Evolutionary conservation across 30 jellyfish, hydroid and myxozoan species (phyloP), one percentile per base, ranked within the genome.

Genomic region (Chrysaora quinquecirrha): DNA sequence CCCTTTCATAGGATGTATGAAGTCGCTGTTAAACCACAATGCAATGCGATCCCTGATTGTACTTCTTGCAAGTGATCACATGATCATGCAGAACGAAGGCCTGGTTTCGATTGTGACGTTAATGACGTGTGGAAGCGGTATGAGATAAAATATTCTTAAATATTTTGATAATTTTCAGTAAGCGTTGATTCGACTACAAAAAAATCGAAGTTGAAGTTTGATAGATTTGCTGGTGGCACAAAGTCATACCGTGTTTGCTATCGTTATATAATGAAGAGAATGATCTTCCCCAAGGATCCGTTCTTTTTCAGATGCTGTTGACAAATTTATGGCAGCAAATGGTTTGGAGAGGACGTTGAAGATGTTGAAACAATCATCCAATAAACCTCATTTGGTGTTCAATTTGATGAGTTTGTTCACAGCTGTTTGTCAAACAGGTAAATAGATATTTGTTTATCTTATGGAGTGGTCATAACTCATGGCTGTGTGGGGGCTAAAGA

Each of bases 41-140:
- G 93, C 72, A 23, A 70, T 82, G 86, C 72, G 21, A n/a, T 52
- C 86, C 11, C 34, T 82, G 47, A 25, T 82, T 58, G 86, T 50
- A 0, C 79, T 84, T 22, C 87, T 90, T 10, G 46, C 78, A 12
- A 84, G 96, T 50, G 98, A 91, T 38, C 96, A 91, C 73, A 30
- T 61, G 24, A 64, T 91, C 10, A 91, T 91, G 98, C 96, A 91
- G 73, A 91, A 86, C 69, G 98, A 91, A 35, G 98, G 92, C 16
- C 54, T 91, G 77, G 89, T 91, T 66, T 95, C 96, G 30, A 76
- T 91, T 2, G 77, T 85, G 18, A 86, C 87, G 28, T 24, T 86
- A 19, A 76, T 81, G 76, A 73, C 95, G 3, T 69, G 80, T 66
- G 83, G 76, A 6, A 25, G 30, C 49, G 97, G 97, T 89, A 47